Conservation (phyloP, 2,113 vertebrate species). For the Trogon surrucura region DNA sequence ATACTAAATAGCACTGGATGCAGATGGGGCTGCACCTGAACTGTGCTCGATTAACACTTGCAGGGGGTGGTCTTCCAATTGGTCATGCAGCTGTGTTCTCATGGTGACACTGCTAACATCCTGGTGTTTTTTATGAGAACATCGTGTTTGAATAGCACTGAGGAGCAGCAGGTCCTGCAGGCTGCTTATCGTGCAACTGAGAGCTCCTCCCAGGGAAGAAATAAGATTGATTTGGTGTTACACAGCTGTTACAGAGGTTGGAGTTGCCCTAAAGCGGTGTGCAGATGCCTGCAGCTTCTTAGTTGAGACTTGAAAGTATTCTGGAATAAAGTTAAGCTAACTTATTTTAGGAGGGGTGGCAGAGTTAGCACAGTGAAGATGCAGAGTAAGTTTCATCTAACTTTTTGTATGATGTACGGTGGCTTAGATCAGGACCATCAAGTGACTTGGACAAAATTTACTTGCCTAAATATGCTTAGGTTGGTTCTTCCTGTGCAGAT, state of each 20-base stretch:
- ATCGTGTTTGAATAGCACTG: neutral
- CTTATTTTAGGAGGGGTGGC: neutral
- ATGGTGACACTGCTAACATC: neutral
- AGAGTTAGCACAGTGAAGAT: neutral
- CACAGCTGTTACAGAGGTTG: neutral
- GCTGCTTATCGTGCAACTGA: neutral
- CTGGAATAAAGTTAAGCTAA: neutral
- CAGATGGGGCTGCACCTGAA: neutral
- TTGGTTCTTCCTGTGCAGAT: neutral
- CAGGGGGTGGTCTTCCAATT: neutral
- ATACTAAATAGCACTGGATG: neutral
- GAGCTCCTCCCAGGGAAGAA: neutral
- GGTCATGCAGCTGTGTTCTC: neutral
- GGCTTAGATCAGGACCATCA: neutral
- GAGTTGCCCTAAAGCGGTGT: neutral
- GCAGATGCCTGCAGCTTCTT: neutral
- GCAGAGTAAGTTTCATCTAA: neutral
- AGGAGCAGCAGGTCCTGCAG: neutral
- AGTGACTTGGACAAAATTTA: neutral
- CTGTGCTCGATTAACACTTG: neutral
- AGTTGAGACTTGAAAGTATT: neutral
- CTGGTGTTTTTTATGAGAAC: neutral
- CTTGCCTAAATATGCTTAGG: neutral
- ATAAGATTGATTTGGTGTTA: neutral
- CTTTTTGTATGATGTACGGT: neutral